Base-by-base conservation (phyloP, 1,140 invertebrate species). In the Leptopilina clavipes region DNA sequence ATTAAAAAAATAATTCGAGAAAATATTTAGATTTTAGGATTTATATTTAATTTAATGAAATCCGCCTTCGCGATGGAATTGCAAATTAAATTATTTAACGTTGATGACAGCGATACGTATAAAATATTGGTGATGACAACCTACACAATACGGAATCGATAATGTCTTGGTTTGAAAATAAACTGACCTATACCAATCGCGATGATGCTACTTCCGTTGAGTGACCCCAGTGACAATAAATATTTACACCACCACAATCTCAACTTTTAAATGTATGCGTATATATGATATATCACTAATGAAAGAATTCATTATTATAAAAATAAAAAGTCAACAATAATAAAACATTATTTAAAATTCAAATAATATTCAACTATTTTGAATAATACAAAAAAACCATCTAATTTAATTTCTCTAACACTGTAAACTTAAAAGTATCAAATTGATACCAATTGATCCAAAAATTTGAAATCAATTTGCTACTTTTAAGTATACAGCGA, bases 141-240 rank as follows among this genome's bases (percentile, higher is more conserved):
- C 11, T 19, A 59, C 12, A 25, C 54, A 59, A 59, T 59, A 59
- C 76, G 74, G 59, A 81, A 85, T 85, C 82, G 84, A 86, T 86
- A 85, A 83, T 84, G 80, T 80, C 84, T 84, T 79, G 78, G 77
- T 77, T 80, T 77, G 77, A 83, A 83, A 85, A 84, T 85, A 84
- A 86, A 87, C 85, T 87, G 85, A 87, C 86, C 86, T 86, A 86
- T 84, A 86, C 84, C 83, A 87, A 88, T 79, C 75, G 54, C 81
- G 82, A 81, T 83, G 84, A 83, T 86, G 78, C 79, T 76, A 85
- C 85, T 87, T 85, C 84, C 87, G 83, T 83, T 82, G 84, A 85
- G 76, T 84, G 85, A 87, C 85, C 85, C 83, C 82, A 80, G 80
- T 71, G 76, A 25, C 77, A 78, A 86, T 88, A 86, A 86, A 88